phyloP scores from a whole-genome alignment of 2,113 vertebrate genomes.

The Glareola pratincola region DNA sequence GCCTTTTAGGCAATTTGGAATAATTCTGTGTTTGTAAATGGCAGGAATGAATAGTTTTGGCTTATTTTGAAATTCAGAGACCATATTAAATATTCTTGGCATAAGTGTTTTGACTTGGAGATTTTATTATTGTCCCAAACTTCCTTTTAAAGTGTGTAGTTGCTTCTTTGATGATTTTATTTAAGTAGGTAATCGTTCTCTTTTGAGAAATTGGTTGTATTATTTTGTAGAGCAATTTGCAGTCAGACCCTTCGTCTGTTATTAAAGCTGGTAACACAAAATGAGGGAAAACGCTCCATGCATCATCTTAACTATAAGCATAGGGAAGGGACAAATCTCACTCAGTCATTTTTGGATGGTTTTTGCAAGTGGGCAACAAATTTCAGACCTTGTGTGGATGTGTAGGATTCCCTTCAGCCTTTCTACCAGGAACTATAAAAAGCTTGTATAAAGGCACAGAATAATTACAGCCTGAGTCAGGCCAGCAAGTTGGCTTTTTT shows the following conservation, averaged over 20 bases:
- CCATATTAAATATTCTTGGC: neutral
- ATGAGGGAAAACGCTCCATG: neutral
- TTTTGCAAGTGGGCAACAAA: neutral
- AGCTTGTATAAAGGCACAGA: neutral
- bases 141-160: neutral
- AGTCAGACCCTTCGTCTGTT: neutral
- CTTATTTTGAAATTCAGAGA: neutral
- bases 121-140: neutral
- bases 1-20: neutral
- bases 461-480: conserved; percentile 15
- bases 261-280: neutral
- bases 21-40: neutral
- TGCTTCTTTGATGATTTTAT: neutral
- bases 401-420: conserved; percentile 8
- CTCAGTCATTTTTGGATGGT: neutral
- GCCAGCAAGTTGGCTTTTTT: conserved; percentile 37
- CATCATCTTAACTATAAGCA: neutral
- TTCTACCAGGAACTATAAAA: conserved; percentile 36
- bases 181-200: neutral
- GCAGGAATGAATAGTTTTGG: neutral
- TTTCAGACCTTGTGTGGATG: neutral
- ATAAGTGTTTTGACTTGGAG: neutral
- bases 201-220: neutral
- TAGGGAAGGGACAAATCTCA: neutral
- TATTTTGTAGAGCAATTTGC: neutral